Conservation (phyloP, 2,888 invertebrate genomes). For the Cordylochernes scorpioides region DNA sequence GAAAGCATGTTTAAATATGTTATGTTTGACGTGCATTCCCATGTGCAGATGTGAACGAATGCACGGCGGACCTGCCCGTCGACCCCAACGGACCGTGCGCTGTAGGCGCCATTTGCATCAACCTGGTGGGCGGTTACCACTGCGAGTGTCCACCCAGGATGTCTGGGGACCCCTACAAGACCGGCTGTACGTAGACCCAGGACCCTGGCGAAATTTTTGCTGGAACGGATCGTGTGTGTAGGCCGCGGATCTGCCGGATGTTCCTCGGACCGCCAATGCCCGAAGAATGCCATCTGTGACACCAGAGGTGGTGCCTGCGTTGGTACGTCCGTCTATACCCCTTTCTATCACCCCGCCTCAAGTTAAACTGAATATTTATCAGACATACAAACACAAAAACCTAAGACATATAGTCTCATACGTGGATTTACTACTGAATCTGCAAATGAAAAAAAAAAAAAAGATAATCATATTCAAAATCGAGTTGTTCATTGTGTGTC, state of each 20-base stretch:
- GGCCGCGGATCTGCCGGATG: conserved; percentile 28
- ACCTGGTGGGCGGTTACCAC: conserved; percentile 48
- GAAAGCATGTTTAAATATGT: no score
- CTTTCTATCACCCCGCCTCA: no score
- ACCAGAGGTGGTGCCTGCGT: conserved; percentile 38
- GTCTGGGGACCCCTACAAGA: conserved; percentile 55
- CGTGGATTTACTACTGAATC: no score
- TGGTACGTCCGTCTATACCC: conserved; percentile 18
- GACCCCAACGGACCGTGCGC: conserved; percentile 36
- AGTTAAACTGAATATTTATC: no score
- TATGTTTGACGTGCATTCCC: no score
- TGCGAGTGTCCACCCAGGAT: conserved; percentile 40
- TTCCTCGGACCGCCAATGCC: conserved; percentile 42
- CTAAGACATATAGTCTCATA: no score
- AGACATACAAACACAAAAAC: no score
- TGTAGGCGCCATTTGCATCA: conserved; percentile 61
- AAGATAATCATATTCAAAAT: no score
- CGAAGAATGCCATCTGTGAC: conserved; percentile 46
- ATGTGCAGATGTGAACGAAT: conserved; percentile 46
- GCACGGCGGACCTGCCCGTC: conserved; percentile 21
- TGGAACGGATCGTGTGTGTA: conserved; percentile 2
- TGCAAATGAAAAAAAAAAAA: no score
- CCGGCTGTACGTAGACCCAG: conserved; percentile 42
- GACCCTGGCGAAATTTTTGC: neutral
- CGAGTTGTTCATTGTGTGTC: no score